phyloP scores from a whole-genome alignment of 2,113 vertebrate genomes.

The Tachysurus vachellii region DNA sequence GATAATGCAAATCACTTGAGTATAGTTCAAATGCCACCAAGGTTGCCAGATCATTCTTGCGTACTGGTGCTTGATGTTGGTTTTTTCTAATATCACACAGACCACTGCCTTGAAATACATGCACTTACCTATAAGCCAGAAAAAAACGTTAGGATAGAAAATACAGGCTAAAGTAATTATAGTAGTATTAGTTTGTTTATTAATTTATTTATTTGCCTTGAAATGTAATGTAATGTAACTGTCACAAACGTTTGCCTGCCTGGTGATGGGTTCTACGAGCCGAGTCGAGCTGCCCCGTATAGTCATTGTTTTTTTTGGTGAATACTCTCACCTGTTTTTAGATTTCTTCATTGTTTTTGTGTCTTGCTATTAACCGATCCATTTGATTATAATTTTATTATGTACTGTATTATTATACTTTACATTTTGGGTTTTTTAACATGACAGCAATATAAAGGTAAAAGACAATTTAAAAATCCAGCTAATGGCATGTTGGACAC shows the following conservation, averaged over 20 bases:
- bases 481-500: not conserved
- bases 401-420: no score
- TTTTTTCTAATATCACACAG: not conserved
- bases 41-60: not conserved
- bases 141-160: not conserved
- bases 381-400: no score
- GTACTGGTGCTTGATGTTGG: not conserved
- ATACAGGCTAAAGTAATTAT: not conserved
- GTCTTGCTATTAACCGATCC: no score
- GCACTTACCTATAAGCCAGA: not conserved
- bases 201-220: not conserved
- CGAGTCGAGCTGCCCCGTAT: no score
- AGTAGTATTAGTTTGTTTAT: not conserved
- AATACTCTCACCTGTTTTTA: no score
- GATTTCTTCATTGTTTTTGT: no score
- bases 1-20: not conserved
- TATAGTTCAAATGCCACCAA: not conserved
- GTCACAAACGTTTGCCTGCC: no score
- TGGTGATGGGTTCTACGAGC: no score
- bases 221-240: no score
- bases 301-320: no score
- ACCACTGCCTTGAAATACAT: not conserved
- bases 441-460: not conserved
- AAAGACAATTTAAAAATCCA: not conserved
- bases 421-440: no score